These are phyloP conservation scores for Trichosurus vulpecula DNA, from an alignment of 2,797 vertebrate genomes.

Conservation along the genomic window DNA sequence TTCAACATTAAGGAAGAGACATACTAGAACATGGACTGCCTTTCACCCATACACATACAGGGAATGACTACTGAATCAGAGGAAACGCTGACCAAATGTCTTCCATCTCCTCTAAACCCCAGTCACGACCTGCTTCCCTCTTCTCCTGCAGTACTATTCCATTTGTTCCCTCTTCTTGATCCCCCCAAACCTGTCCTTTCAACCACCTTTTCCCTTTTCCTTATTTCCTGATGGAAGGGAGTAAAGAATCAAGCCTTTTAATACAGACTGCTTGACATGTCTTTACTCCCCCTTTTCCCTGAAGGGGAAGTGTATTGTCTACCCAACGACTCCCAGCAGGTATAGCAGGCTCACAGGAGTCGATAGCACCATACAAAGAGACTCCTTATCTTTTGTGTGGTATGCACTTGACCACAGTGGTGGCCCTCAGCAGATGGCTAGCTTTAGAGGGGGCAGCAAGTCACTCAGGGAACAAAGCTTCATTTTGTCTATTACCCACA, in stretches of 20 bases:
- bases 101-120: neutral
- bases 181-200: neutral
- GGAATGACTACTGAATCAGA: neutral
- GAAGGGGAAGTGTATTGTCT: conserved; percentile 26
- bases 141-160: conserved; percentile 43
- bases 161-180: neutral
- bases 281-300: neutral
- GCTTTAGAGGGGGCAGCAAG: neutral
- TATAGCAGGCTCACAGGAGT: conserved; percentile 52
- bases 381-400: neutral
- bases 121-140: neutral
- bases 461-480: conserved; percentile 10
- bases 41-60: neutral
- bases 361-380: neutral
- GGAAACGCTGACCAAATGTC: neutral
- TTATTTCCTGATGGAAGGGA: neutral
- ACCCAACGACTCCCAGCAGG: conserved; percentile 38
- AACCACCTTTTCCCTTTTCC: neutral
- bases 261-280: neutral
- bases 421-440: neutral
- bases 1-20: neutral
- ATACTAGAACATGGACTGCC: neutral
- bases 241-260: neutral
- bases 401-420: neutral
- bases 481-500: conserved; percentile 26